Percentiles rank a stretch among this genome's conserved stretches.
Evolutionary conservation across 2,113 vertebrate genomes (phyloP).

Genomic region (Cochlearius cochlearius): DNA sequence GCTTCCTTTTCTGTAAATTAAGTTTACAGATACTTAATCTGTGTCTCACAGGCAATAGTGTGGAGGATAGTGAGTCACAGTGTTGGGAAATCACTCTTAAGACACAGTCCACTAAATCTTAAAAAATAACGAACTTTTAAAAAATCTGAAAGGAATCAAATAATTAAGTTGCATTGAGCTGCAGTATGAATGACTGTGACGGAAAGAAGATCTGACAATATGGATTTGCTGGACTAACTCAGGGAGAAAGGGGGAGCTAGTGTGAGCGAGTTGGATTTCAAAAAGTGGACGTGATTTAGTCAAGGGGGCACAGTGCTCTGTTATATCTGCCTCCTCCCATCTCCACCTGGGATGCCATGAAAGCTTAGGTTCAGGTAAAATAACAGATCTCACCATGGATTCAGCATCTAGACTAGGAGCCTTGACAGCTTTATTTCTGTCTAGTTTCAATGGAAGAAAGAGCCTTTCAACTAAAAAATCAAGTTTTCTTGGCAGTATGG

Average conservation of each 20-base stretch:
- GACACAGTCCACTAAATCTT: not conserved
- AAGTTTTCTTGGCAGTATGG: not conserved
- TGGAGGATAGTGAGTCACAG: not conserved
- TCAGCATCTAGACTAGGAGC: not conserved
- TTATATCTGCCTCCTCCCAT: not conserved
- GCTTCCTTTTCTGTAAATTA: not conserved
- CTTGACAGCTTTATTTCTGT: not conserved
- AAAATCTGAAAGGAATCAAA: not conserved
- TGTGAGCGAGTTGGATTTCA: not conserved
- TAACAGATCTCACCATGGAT: not conserved
- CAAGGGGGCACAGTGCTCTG: not conserved
- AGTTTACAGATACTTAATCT: not conserved
- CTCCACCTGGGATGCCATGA: not conserved
- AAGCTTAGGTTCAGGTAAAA: not conserved
- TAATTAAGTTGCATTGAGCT: not conserved
- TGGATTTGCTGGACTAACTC: not conserved
- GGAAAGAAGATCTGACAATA: not conserved
- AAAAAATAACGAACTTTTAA: not conserved
- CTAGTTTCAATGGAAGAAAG: not conserved
- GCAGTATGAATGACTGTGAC: not conserved
- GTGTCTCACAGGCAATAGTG: not conserved
- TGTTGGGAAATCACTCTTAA: not conserved
- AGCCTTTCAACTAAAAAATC: not conserved
- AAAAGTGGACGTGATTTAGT: not conserved
- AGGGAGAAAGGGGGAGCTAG: not conserved